phyloP scores from a whole-genome alignment of 2,113 vertebrate genomes.

The Casuarius casuarius region DNA sequence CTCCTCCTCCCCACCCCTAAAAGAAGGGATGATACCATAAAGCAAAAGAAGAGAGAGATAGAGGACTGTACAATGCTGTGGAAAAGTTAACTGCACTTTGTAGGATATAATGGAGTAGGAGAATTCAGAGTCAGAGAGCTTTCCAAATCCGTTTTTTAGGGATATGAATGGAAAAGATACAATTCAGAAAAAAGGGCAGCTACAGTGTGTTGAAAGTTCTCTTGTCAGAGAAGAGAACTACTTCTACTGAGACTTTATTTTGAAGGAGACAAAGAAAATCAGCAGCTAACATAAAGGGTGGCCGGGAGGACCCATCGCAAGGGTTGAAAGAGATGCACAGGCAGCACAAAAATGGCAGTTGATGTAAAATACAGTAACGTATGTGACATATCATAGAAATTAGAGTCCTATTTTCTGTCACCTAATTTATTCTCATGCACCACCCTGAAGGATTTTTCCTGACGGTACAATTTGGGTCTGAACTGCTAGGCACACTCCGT shows the following conservation, averaged over 20 bases:
- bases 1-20: background rate
- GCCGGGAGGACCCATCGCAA: background rate
- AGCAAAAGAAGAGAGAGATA: background rate
- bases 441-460: constrained; percentile 60
- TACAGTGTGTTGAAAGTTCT: background rate
- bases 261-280: constrained; percentile 25
- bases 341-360: background rate
- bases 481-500: constrained; percentile 26
- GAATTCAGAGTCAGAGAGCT: background rate
- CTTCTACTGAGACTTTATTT: background rate
- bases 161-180: background rate
- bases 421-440: constrained; percentile 50
- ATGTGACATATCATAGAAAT: constrained; percentile 49
- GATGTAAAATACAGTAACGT: constrained; percentile 45
- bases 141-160: background rate
- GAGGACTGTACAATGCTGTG: background rate
- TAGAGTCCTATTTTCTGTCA: constrained; percentile 43
- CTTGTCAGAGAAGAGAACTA: background rate
- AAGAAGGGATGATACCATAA: background rate
- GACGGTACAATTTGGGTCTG: background rate
- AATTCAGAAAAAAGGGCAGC: background rate
- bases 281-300: constrained; percentile 10
- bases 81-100: background rate
- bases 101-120: background rate
- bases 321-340: constrained; percentile 24